Conservation (phyloP, 2,113 vertebrate species). For the Paralichthys olivaceus region DNA sequence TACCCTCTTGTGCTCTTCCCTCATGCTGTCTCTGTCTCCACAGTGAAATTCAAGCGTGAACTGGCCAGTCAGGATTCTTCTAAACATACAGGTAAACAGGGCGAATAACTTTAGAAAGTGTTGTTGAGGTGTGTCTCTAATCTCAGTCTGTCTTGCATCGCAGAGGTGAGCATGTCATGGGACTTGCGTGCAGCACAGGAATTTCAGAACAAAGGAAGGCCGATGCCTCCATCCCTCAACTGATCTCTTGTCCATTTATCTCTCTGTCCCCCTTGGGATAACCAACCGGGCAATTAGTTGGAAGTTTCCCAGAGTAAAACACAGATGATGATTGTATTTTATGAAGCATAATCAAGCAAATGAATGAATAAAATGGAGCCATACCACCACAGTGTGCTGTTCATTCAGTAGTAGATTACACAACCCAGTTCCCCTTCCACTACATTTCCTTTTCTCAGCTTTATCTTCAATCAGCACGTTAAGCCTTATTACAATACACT, state of each 20-base stretch:
- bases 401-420: slow-evolving; percentile 65
- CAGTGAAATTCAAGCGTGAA: slow-evolving; percentile 63
- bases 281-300: slow-evolving; percentile 31
- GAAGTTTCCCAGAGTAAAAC: slow-evolving; percentile 30
- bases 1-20: slow-evolving; percentile 2
- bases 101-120: slow-evolving; percentile 25
- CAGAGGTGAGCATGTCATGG: slow-evolving; percentile 72
- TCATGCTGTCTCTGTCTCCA: slow-evolving; percentile 47
- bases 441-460: slow-evolving; percentile 68
- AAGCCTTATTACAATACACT: slow-evolving; percentile 71
- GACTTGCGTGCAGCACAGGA: slow-evolving; percentile 77
- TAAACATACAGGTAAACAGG: slow-evolving; percentile 52
- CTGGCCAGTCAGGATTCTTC: slow-evolving; percentile 72
- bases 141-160: slow-evolving; percentile 42
- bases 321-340: slow-evolving; percentile 18
- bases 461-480: slow-evolving; percentile 76
- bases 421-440: slow-evolving; percentile 68
- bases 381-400: slow-evolving; percentile 24
- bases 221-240: slow-evolving; percentile 60
- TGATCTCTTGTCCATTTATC: slow-evolving; percentile 63
- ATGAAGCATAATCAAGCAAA: slow-evolving; percentile 7
- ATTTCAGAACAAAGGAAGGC: slow-evolving; percentile 76
- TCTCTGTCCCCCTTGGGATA: slow-evolving; percentile 48
- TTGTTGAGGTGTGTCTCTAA: slow-evolving; percentile 60
- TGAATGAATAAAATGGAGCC: slow-evolving; percentile 9